Evolutionary conservation across 1,140 invertebrate species (phyloP).

Genomic region (Agrypnia vestita): DNA sequence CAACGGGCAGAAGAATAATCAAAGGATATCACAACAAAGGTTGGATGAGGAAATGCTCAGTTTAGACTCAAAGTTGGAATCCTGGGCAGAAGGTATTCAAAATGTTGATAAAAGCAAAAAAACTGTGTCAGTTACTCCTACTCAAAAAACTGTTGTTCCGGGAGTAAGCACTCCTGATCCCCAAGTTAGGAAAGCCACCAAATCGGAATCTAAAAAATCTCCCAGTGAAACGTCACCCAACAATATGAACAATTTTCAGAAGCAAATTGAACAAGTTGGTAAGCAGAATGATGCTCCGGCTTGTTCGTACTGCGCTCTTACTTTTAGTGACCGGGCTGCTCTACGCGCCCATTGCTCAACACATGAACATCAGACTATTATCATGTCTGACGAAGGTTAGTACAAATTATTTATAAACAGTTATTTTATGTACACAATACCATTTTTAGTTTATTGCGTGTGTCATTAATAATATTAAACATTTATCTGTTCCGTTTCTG

Average conservation of each 20-base stretch:
- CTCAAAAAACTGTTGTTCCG: conserved; percentile 24
- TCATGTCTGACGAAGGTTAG: conserved; percentile 81
- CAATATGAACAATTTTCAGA: conserved; percentile 53
- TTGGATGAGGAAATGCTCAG: conserved; percentile 69
- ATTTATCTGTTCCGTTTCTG: not conserved
- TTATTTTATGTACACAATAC: not conserved
- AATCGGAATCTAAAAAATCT: conserved; percentile 41
- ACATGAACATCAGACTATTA: conserved; percentile 79
- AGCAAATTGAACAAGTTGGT: conserved; percentile 53
- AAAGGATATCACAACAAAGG: conserved; percentile 63
- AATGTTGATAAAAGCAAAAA: conserved; percentile 48
- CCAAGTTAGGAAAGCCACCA: conserved; percentile 38
- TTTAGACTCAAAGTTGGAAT: conserved; percentile 67
- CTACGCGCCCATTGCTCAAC: conserved; percentile 78
- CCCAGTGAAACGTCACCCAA: conserved; percentile 14
- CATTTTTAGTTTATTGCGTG: not conserved
- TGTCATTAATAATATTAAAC: conserved; percentile 2
- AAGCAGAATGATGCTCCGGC: conserved; percentile 41
- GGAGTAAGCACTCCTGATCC: conserved; percentile 32
- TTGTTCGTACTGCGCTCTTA: conserved; percentile 76
- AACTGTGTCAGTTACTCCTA: not conserved
- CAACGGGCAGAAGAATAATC: conserved; percentile 67
- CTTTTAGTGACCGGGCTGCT: conserved; percentile 75
- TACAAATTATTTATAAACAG: not conserved
- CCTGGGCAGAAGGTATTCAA: conserved; percentile 60